These are phyloP conservation scores for Pteropus alecto DNA, from an alignment of 2,113 vertebrate species.

Conservation along the genomic window DNA sequence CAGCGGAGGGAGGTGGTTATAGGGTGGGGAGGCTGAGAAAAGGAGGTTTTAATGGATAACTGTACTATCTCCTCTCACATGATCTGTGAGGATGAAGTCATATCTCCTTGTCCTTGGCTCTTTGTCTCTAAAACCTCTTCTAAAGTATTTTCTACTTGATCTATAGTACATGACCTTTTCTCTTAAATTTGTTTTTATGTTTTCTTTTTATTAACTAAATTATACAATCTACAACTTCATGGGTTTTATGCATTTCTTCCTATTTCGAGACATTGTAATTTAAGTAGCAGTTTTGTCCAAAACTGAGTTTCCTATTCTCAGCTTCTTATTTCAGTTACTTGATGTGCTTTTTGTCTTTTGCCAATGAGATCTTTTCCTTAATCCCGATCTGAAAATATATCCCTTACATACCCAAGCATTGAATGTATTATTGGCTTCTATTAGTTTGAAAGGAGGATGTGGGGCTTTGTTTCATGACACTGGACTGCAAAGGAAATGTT, in stretches of 20 bases:
- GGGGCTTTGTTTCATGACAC: not conserved
- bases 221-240: not conserved
- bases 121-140: not conserved
- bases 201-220: constrained; percentile 18
- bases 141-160: not conserved
- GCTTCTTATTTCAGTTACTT: not conserved
- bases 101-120: not conserved
- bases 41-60: not conserved
- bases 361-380: not conserved
- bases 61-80: not conserved
- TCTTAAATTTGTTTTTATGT: not conserved
- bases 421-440: not conserved
- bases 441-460: not conserved
- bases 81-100: not conserved
- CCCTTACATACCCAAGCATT: not conserved
- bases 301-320: not conserved
- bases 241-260: not conserved
- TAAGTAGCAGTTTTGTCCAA: constrained; percentile 14
- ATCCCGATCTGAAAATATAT: not conserved
- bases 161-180: not conserved
- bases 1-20: not conserved
- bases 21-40: not conserved
- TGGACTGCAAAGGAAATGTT: not conserved
- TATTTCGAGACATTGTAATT: constrained; percentile 37
- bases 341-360: not conserved